A percentile compares a stretch with the other conserved stretches of the same genome.
Evolutionary conservation across 2,888 invertebrate species (phyloP).

Genomic region (Chirona hameri): DNA sequence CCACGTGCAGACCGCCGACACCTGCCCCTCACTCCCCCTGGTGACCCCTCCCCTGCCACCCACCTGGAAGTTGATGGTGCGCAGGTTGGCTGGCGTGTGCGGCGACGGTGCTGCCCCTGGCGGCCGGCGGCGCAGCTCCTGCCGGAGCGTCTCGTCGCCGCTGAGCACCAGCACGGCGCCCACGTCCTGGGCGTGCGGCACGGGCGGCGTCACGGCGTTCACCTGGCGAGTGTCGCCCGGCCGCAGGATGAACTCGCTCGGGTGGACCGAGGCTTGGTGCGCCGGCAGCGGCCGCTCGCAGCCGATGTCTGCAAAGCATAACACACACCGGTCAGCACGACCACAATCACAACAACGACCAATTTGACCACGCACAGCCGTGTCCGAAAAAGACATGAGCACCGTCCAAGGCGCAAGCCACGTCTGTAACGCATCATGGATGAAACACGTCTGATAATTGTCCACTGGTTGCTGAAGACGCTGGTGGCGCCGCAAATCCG

Average conservation of each 20-base stretch:
- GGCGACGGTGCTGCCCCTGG: neutral
- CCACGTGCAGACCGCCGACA: no score
- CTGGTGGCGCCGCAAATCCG: no score
- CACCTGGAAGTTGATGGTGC: slow-evolving; percentile 1
- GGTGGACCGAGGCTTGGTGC: slow-evolving; percentile 6
- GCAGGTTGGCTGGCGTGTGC: neutral
- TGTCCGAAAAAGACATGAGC: no score
- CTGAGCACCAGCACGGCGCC: slow-evolving; percentile 23
- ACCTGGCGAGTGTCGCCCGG: neutral
- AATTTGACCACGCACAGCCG: no score
- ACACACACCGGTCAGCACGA: no score
- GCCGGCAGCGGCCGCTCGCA: neutral
- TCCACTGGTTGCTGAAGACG: no score
- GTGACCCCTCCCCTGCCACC: neutral
- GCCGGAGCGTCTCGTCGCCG: slow-evolving; percentile 23
- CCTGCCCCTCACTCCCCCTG: no score
- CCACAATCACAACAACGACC: no score
- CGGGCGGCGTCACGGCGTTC: neutral
- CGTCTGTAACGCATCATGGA: no score
- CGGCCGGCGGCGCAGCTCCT: slow-evolving; percentile 9
- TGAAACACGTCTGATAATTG: no score
- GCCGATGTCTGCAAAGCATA: neutral
- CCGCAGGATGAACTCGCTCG: slow-evolving; percentile 5
- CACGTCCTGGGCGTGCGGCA: neutral
- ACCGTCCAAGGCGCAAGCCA: no score